Evolutionary conservation across 2,888 invertebrate species (phyloP), one percentile per base, ranked within the genome.

Genomic region (Platycnemis pennipes): DNA sequence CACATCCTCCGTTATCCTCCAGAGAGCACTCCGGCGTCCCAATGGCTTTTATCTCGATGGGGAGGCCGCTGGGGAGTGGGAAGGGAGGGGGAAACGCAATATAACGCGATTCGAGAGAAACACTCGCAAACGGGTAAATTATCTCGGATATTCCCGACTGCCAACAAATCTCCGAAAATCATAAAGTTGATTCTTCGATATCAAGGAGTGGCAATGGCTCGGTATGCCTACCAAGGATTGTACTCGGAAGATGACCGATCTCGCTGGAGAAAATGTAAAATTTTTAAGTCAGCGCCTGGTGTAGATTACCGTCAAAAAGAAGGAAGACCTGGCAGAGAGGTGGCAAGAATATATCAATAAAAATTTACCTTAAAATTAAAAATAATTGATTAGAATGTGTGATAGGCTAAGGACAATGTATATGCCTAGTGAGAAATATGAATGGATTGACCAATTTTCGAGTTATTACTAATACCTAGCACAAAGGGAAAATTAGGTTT

Each of bases 61-160:
- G n/a, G 37, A 31, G 77, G 77, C 77, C 13, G 1, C 13, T 11
- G 31, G 37, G 77, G 11, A 77, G 77, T 7, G 11, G 77, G 16
- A 7, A 26, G 77, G 37, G 77, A 13, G 77, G 77, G 26, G 63
- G 77, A 37, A 77, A 77, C 26, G 77, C 31, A 37, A 77, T 37
- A 77, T 77, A 77, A 77, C 77, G 37, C 31, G 31, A 77, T 77
- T 77, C 37, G 77, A 77, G 77, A n/a, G 37, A 77, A 77, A 77
- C 77, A 37, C 31, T 37, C 77, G 37, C 16, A 31, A 31, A 37
- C 8, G 13, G 77, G 77, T 5, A 77, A 77, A 77, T 77, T 77
- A 77, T 37, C 77, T 77, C 77, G 16, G 16, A 77, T 77, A 77
- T 26, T 4, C 77, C 77, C 31, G 77, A 37, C 77, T 37, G 31